Conservation (phyloP, 2,113 vertebrate species). For the Crotalus horridus region DNA sequence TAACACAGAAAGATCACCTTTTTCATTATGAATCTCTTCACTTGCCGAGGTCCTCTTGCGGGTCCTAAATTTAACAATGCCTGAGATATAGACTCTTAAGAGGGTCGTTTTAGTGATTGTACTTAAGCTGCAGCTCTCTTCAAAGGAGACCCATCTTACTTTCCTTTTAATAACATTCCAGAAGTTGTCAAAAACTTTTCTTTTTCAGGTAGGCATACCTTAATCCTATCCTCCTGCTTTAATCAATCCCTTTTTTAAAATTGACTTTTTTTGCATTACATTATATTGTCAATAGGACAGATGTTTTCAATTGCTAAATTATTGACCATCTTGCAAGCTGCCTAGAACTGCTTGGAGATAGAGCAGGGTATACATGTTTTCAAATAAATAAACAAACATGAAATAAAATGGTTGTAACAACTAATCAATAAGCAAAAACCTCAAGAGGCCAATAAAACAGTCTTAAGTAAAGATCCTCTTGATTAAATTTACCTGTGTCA, state of each 20-base stretch:
- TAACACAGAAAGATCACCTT: neutral
- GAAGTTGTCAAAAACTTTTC: neutral
- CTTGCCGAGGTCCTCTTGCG: neutral
- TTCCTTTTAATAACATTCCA: neutral
- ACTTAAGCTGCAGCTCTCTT: neutral
- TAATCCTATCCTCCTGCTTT: neutral
- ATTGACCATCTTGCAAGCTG: neutral
- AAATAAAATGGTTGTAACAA: neutral
- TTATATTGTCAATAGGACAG: neutral
- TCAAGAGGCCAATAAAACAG: neutral
- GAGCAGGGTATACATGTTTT: neutral
- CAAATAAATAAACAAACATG: neutral
- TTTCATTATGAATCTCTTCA: neutral
- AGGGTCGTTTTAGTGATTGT: neutral
- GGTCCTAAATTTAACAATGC: neutral
- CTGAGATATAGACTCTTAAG: neutral
- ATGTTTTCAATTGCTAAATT: neutral
- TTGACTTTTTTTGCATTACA: neutral
- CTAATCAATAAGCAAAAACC: neutral
- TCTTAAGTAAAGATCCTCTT: neutral
- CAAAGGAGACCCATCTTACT: neutral
- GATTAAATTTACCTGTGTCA: neutral
- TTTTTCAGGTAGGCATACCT: neutral
- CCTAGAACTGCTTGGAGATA: neutral
- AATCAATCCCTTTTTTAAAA: neutral